These are phyloP conservation scores for Rhegmatorhina hoffmannsi DNA, from an alignment of 2,113 vertebrate species.

Conservation along the genomic window DNA sequence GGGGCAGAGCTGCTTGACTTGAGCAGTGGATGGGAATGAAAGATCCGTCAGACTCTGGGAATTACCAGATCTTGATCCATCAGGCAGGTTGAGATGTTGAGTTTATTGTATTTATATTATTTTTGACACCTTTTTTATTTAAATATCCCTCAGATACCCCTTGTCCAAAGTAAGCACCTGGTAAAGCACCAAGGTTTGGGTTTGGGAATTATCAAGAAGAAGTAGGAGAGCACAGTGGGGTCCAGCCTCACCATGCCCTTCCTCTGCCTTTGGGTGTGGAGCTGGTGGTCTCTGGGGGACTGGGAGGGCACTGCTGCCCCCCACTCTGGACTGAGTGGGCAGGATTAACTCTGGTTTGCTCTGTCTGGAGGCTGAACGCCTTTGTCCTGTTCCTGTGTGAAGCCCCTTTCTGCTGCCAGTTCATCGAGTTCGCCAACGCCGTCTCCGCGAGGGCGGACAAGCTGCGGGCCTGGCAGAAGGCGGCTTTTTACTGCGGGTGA, in stretches of 20 bases:
- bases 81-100: fast-evolving
- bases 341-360: neutral
- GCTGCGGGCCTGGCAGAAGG: conserved; percentile 93
- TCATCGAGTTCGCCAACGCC: conserved; percentile 90
- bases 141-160: neutral
- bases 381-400: conserved; percentile 92
- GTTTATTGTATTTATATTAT: neutral
- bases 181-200: neutral
- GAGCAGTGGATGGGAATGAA: fast-evolving
- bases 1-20: neutral
- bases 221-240: fast-evolving
- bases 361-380: conserved; percentile 83
- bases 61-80: neutral
- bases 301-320: neutral
- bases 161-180: neutral
- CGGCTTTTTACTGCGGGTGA: conserved; percentile 94
- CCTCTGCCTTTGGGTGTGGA: fast-evolving
- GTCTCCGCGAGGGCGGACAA: conserved; percentile 82
- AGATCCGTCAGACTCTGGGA: fast-evolving
- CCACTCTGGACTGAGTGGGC: fast-evolving
- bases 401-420: conserved; percentile 96
- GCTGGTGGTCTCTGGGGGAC: fast-evolving
- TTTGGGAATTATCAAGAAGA: neutral
- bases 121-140: neutral
- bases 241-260: neutral